Percentiles rank a stretch among this genome's conserved stretches.
These are phyloP conservation scores for Heterotilapia buettikoferi DNA, from an alignment of 2,113 vertebrate species.

Conservation along the genomic window DNA sequence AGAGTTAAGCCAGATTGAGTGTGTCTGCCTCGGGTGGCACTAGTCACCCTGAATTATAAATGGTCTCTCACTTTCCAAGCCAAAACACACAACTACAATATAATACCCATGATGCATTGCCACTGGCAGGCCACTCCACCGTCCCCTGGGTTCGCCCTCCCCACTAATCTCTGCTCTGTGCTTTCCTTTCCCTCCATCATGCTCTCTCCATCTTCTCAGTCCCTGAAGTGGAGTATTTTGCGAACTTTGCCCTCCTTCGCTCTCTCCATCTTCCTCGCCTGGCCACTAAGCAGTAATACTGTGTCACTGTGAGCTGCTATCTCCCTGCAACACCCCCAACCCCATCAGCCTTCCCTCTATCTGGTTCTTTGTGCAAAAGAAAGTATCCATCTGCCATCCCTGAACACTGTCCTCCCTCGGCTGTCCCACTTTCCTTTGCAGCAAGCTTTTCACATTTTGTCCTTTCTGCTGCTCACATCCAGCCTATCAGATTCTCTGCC, in stretches of 20 bases:
- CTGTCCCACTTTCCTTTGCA: constrained; percentile 31
- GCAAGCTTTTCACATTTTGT: constrained; percentile 8
- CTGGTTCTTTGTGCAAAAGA: not conserved
- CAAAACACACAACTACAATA: constrained; percentile 60
- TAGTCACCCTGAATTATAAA: constrained; percentile 67
- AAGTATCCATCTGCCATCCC: constrained; percentile 15
- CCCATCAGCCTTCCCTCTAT: not conserved
- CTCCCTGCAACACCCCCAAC: constrained; percentile 1
- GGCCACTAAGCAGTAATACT: not conserved
- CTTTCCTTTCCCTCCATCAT: constrained; percentile 9
- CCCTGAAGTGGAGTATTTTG: constrained; percentile 28
- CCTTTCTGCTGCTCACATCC: not conserved
- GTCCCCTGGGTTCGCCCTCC: constrained; percentile 39
- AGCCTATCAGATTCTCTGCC: not conserved
- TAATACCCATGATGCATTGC: constrained; percentile 62
- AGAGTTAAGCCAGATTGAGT: constrained; percentile 59
- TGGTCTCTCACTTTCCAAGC: constrained; percentile 61
- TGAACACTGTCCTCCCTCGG: constrained; percentile 16
- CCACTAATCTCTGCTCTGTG: constrained; percentile 52
- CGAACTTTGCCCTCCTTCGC: constrained; percentile 31
- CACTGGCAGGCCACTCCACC: constrained; percentile 51
- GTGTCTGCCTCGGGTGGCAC: constrained; percentile 60
- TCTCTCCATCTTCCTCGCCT: constrained; percentile 17
- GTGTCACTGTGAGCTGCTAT: constrained; percentile 8
- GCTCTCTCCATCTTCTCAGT: constrained; percentile 1